Evolutionary conservation across 2,113 vertebrate genomes (phyloP).

Genomic region (Vidua chalybeata): DNA sequence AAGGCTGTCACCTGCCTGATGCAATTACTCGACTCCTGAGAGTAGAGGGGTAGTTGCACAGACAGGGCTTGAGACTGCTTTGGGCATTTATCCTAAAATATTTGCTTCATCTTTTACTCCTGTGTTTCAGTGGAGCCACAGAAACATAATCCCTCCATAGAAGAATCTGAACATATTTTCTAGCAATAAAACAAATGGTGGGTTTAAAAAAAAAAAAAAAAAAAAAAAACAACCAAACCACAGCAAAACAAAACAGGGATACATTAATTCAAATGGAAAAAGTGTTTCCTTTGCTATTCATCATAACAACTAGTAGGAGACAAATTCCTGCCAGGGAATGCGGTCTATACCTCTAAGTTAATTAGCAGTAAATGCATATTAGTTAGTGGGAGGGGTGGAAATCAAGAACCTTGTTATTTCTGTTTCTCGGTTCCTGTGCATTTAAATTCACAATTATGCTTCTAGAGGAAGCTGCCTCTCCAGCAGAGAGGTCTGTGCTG

Average conservation of each 20-base stretch:
- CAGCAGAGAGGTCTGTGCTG: slow-evolving; percentile 42
- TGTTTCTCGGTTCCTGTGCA: background rate
- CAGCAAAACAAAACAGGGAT: background rate
- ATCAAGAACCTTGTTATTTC: slow-evolving; percentile 41
- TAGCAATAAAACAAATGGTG: background rate
- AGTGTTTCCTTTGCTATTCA: background rate
- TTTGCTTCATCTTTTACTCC: background rate
- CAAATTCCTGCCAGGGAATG: background rate
- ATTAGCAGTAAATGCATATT: slow-evolving; percentile 49
- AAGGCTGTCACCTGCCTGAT: background rate
- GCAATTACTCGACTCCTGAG: background rate
- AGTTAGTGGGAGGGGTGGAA: slow-evolving; percentile 19
- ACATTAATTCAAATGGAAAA: background rate
- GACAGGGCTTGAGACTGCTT: background rate
- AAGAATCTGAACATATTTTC: background rate
- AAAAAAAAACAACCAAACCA: no score
- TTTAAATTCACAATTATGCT: slow-evolving; percentile 41
- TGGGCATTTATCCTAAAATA: background rate
- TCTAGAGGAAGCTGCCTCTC: slow-evolving; percentile 24
- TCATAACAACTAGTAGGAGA: background rate
- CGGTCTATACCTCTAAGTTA: background rate
- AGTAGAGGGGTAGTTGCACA: background rate
- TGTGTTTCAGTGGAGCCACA: background rate
- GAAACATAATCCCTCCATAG: background rate
- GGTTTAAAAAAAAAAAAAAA: no score